Conservation (phyloP, 2,113 vertebrate genomes). For the Cynopterus brachyotis region DNA sequence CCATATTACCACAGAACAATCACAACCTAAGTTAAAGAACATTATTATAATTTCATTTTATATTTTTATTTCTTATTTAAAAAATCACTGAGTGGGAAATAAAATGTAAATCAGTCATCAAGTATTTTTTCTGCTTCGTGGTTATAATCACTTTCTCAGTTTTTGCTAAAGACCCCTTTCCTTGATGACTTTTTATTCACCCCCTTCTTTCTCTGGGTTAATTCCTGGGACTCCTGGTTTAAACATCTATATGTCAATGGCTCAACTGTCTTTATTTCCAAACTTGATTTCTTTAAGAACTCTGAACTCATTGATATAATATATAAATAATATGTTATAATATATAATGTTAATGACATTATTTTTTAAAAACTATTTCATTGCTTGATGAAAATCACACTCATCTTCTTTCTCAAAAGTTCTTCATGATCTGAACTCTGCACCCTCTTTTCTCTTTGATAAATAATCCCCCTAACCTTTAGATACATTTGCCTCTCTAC, state of each 20-base stretch:
- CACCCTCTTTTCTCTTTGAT: neutral
- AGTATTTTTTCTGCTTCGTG: neutral
- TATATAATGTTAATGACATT: neutral
- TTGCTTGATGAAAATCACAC: neutral
- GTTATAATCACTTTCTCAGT: neutral
- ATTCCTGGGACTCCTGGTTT: neutral
- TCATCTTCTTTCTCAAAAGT: neutral
- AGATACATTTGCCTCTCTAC: neutral
- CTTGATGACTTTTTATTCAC: neutral
- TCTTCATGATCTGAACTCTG: neutral
- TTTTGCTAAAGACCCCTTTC: neutral
- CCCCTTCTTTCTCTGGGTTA: neutral
- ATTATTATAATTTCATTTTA: neutral
- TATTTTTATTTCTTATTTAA: neutral
- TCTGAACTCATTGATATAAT: neutral
- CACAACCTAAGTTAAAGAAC: neutral
- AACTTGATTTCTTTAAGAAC: neutral
- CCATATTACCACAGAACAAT: neutral
- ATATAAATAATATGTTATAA: neutral
- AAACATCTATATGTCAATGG: neutral
- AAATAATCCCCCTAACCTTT: neutral
- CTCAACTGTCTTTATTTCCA: neutral
- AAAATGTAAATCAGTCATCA: neutral
- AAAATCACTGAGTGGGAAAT: neutral
- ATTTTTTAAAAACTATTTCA: neutral